These are phyloP conservation scores for Platygyra sinensis DNA, from an alignment of 64 coral and sea anemone species.

Conservation along the genomic window DNA sequence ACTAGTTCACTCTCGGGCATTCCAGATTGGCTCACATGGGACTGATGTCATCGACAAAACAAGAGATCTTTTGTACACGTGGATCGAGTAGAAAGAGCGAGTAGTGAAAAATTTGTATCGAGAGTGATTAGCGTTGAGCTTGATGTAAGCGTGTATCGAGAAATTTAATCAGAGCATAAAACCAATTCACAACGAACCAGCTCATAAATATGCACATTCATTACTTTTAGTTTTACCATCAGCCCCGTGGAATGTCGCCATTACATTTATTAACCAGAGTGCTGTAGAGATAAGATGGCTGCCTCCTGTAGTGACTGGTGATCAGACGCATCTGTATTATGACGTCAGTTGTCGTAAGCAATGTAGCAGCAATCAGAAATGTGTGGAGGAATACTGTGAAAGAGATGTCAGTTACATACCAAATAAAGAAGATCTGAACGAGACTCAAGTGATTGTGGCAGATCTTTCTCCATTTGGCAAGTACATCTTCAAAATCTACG, in stretches of 20 bases:
- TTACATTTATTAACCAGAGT: slow-evolving; percentile 16
- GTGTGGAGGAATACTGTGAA: background rate
- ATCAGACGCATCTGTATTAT: background rate
- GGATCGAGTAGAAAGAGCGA: too few relatives aligned
- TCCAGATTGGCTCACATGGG: too few relatives aligned
- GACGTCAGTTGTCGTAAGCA: background rate
- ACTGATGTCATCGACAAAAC: too few relatives aligned
- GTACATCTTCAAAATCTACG: background rate
- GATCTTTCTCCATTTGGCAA: background rate
- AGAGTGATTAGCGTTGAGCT: too few relatives aligned
- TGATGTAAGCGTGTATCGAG: too few relatives aligned
- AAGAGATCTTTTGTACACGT: too few relatives aligned
- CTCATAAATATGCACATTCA: too few relatives aligned
- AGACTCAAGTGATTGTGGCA: background rate
- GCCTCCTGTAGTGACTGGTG: background rate
- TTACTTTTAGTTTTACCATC: background rate
- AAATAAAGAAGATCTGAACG: background rate
- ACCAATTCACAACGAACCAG: too few relatives aligned
- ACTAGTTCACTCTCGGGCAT: too few relatives aligned
- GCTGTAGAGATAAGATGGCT: background rate
- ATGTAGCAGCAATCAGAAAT: background rate
- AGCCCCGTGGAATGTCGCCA: background rate
- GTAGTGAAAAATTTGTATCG: too few relatives aligned
- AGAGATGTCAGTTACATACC: background rate
- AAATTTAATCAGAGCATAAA: too few relatives aligned